A percentile compares a stretch with the other conserved stretches of the same genome.
These are phyloP conservation scores for Oreonectes daqikongensis DNA, from an alignment of 2,797 vertebrate species.

Conservation along the genomic window DNA sequence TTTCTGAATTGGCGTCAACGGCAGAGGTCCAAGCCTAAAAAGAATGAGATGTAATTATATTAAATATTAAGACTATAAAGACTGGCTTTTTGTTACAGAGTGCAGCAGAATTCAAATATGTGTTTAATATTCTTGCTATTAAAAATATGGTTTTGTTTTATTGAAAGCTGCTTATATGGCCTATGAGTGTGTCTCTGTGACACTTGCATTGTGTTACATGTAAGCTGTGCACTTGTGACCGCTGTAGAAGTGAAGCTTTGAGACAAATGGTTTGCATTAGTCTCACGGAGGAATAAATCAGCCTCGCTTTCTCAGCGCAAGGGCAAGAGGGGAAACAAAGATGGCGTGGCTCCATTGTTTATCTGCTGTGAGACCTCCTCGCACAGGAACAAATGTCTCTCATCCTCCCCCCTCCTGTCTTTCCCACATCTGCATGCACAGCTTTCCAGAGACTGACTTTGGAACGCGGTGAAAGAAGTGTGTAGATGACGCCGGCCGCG, in stretches of 20 bases:
- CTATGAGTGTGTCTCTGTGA: not conserved
- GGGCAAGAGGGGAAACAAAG: not conserved
- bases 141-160: not conserved
- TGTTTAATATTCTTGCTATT: not conserved
- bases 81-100: not conserved
- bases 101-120: not conserved
- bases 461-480: not conserved
- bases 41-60: not conserved
- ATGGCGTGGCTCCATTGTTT: slow-evolving; percentile 37
- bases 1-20: not conserved
- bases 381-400: slow-evolving; percentile 5
- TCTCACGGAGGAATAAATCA: slow-evolving; percentile 41
- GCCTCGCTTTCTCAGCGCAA: slow-evolving; percentile 1
- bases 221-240: slow-evolving; percentile 13
- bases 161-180: not conserved
- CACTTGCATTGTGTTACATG: not conserved
- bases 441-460: slow-evolving; percentile 21
- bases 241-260: slow-evolving; percentile 13
- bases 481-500: not conserved
- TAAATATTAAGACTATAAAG: not conserved
- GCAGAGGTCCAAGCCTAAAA: not conserved
- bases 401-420: slow-evolving; percentile 1
- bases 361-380: slow-evolving; percentile 35
- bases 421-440: slow-evolving; percentile 8
- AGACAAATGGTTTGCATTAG: slow-evolving; percentile 41